Percentiles rank a stretch among this genome's conserved stretches.
Evolutionary conservation across 1,140 invertebrate species (phyloP).

Genomic region (Drosophila rhopaloa): DNA sequence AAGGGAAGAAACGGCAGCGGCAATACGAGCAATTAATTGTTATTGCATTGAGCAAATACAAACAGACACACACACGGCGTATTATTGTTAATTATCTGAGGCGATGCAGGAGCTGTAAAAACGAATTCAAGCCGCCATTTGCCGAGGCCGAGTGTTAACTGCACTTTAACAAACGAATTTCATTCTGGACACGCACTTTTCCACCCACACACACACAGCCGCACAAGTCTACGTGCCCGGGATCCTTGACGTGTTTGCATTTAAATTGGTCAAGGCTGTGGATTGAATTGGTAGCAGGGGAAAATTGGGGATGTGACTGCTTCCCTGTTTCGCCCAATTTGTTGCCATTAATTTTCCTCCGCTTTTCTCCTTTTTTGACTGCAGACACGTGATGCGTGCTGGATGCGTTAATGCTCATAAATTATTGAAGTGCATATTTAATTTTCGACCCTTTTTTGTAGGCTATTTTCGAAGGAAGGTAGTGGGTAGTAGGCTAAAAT

Average conservation of each 20-base stretch:
- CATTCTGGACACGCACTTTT: conserved; percentile 52
- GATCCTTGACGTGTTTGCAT: conserved; percentile 51
- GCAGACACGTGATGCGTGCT: conserved; percentile 50
- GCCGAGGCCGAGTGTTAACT: conserved; percentile 59
- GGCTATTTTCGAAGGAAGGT: no score
- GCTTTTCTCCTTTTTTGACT: conserved; percentile 21
- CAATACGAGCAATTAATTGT: conserved; percentile 52
- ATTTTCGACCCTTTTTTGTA: no score
- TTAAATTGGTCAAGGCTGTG: conserved; percentile 70
- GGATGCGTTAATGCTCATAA: conserved; percentile 62
- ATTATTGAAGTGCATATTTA: conserved; percentile 51
- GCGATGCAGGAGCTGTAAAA: conserved; percentile 46
- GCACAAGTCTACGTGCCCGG: conserved; percentile 19
- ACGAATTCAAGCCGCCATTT: conserved; percentile 41
- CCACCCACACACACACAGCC: conserved; percentile 3
- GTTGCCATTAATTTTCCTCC: conserved; percentile 41
- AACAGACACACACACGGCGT: conserved; percentile 31
- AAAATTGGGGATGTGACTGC: conserved; percentile 2
- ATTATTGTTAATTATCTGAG: conserved; percentile 79
- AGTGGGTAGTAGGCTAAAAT: no score
- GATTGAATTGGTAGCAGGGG: conserved; percentile 4
- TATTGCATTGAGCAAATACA: conserved; percentile 60
- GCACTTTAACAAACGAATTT: conserved; percentile 63
- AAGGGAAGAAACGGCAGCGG: not conserved
- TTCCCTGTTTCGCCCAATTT: conserved; percentile 54